phyloP scores from a whole-genome alignment of 1,140 invertebrate genomes.

The Procambarus clarkii region DNA sequence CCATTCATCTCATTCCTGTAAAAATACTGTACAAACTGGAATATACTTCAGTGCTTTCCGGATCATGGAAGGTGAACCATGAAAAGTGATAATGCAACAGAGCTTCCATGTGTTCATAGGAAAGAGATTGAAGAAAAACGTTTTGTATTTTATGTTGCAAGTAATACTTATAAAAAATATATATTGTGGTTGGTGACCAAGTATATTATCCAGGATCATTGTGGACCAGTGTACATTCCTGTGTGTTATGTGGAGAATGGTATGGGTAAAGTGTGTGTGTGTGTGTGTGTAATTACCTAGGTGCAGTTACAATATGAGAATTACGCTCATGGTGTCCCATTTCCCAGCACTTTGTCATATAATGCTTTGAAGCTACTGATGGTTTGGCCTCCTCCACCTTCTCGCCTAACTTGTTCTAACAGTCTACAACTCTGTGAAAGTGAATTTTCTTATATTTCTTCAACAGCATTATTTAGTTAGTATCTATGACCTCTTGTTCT shows the following conservation, averaged over 20 bases:
- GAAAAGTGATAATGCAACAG: slow-evolving; percentile 45
- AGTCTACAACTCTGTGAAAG: too few species aligned
- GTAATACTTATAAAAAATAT: not conserved
- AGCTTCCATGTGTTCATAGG: slow-evolving; percentile 49
- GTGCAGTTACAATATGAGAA: too few species aligned
- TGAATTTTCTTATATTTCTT: too few species aligned
- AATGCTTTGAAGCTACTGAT: too few species aligned
- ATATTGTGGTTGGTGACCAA: slow-evolving; percentile 4
- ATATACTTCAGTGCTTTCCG: slow-evolving; percentile 2
- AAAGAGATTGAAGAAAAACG: slow-evolving; percentile 11
- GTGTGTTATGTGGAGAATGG: slow-evolving; percentile 14
- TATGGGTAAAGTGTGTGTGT: not conserved
- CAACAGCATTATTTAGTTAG: too few species aligned
- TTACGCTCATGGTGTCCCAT: too few species aligned
- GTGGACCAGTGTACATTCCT: slow-evolving; percentile 63
- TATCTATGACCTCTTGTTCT: too few species aligned
- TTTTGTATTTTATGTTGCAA: slow-evolving; percentile 15
- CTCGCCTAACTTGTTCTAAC: too few species aligned
- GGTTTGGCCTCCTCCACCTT: too few species aligned
- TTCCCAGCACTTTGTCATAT: too few species aligned
- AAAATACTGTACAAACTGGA: not conserved
- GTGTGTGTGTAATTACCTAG: not conserved
- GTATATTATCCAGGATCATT: slow-evolving; percentile 15
- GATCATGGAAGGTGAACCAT: slow-evolving; percentile 31
- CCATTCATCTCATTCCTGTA: not conserved